A percentile compares a stretch with the other conserved stretches of the same genome.
Conservation (phyloP, 2,797 vertebrate species). For the Argya squamiceps region DNA sequence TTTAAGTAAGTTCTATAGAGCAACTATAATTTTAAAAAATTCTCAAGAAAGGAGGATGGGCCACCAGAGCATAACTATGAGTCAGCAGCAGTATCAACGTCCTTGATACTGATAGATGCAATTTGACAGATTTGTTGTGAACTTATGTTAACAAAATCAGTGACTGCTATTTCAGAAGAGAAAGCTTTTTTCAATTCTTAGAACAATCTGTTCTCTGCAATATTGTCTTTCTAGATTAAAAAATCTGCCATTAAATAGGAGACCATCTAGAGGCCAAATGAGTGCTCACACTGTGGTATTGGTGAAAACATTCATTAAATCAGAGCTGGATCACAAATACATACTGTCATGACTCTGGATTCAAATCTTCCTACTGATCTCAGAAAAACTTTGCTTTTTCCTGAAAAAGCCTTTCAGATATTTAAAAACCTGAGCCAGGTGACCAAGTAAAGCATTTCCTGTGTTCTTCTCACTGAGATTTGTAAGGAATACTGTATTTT, state of each 20-base stretch:
- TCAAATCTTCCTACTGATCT: neutral
- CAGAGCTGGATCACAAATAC: neutral
- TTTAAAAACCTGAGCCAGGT: neutral
- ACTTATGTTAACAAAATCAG: neutral
- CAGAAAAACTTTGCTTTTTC: neutral
- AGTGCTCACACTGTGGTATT: accelerated
- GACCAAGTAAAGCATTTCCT: neutral
- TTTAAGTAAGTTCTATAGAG: neutral
- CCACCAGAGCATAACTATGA: neutral
- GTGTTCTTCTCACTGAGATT: neutral
- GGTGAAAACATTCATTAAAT: neutral
- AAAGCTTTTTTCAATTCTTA: neutral
- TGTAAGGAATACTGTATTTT: neutral
- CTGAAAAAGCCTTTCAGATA: neutral
- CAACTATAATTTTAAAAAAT: neutral
- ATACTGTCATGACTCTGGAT: neutral
- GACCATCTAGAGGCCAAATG: neutral
- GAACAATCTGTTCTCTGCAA: neutral
- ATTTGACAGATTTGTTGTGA: neutral
- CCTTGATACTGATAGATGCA: neutral
- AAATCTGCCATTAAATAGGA: neutral
- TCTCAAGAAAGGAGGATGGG: neutral
- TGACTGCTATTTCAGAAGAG: neutral
- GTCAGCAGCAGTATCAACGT: neutral
- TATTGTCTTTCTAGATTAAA: neutral